A percentile compares a stretch with the other conserved stretches of the same genome.
Evolutionary conservation across 2,113 vertebrate species (phyloP).

Genomic region (Cyanistes caeruleus): DNA sequence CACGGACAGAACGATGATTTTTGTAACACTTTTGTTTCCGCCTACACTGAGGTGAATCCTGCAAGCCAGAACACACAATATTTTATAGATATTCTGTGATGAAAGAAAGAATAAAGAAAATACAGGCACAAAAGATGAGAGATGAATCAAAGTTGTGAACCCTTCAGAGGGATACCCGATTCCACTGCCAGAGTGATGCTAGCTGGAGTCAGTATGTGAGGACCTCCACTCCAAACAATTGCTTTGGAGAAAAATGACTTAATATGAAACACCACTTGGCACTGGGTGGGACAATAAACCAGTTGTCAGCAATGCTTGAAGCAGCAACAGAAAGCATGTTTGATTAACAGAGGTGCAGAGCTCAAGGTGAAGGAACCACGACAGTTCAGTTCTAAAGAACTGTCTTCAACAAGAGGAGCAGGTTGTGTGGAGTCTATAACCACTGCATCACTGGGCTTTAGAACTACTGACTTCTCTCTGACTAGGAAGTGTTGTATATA

Average conservation of each 20-base stretch:
- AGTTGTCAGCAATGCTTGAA: neutral
- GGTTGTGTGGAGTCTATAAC: neutral
- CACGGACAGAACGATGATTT: neutral
- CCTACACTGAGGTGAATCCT: neutral
- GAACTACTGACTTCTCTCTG: neutral
- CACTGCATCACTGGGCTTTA: neutral
- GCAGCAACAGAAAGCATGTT: neutral
- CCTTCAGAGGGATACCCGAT: neutral
- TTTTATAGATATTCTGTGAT: neutral
- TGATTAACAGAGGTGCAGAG: neutral
- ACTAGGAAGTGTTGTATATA: neutral
- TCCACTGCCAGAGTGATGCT: neutral
- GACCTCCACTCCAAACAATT: neutral
- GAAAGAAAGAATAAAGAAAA: neutral
- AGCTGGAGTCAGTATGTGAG: neutral
- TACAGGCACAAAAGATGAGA: neutral
- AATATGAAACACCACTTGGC: neutral
- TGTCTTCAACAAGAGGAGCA: neutral
- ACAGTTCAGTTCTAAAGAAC: neutral
- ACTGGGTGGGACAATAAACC: neutral
- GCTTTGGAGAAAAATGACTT: neutral
- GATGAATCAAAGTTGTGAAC: neutral
- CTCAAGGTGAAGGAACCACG: neutral
- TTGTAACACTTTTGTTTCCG: neutral
- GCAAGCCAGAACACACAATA: neutral